phyloP scores from a whole-genome alignment of 2,888 invertebrate species.

The Caenorhabditis sp. region DNA sequence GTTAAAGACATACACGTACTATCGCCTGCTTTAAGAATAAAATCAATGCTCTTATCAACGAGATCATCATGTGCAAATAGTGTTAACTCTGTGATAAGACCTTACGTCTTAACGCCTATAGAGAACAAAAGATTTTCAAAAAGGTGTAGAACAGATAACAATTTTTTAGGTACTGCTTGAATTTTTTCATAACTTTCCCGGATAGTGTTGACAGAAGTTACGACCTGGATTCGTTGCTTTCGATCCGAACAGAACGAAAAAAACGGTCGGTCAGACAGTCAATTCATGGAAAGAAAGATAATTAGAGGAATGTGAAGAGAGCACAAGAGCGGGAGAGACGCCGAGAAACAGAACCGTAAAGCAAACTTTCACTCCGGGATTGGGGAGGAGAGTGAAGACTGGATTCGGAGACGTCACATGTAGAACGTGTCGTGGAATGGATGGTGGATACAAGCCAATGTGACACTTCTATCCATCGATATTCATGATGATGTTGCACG shows the following conservation, averaged over 20 bases:
- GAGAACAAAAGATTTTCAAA: background rate
- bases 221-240: conserved; percentile 45
- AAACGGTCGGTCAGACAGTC: conserved; percentile 24
- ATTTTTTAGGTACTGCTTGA: too few species aligned
- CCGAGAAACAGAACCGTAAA: conserved; percentile 52
- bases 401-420: conserved; percentile 60
- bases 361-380: conserved; percentile 55
- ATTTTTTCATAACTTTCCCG: too few species aligned
- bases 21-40: background rate
- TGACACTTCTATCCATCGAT: conserved; percentile 46
- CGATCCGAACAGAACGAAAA: conserved; percentile 14
- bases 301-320: conserved; percentile 35
- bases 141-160: too few species aligned
- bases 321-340: conserved; percentile 21
- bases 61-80: conserved; percentile 13
- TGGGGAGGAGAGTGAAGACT: conserved; percentile 13
- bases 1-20: background rate
- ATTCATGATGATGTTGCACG: conserved; percentile 24
- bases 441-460: conserved; percentile 33
- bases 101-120: background rate
- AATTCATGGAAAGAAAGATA: conserved; percentile 40
- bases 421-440: conserved; percentile 28
- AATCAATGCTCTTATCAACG: conserved; percentile 31
- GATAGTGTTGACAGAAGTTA: background rate
- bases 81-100: conserved; percentile 27